Percentiles rank a stretch among this genome's conserved stretches.
phyloP scores from a whole-genome alignment of 1,140 invertebrate species.

The Globodera ellingtonae region DNA sequence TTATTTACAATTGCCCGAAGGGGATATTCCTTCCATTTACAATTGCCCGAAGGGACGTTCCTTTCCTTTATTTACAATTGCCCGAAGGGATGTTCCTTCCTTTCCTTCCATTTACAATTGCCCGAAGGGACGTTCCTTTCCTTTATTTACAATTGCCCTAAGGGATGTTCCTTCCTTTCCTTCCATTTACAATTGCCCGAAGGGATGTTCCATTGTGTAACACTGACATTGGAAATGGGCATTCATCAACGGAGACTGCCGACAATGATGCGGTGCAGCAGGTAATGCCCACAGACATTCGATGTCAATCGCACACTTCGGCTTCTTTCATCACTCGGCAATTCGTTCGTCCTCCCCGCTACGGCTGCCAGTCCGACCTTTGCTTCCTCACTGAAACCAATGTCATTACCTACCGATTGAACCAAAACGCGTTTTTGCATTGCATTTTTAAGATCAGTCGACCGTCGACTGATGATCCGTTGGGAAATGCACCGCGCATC shows the following conservation, averaged over 20 bases:
- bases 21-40: too few species aligned
- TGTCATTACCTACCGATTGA: conserved; percentile 4
- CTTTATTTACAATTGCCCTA: background rate
- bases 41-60: too few species aligned
- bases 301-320: conserved; percentile 23
- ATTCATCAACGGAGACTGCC: background rate
- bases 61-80: too few species aligned
- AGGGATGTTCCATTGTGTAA: conserved; percentile 18
- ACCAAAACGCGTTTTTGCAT: too few species aligned
- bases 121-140: too few species aligned
- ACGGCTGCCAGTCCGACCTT: conserved; percentile 31
- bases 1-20: background rate
- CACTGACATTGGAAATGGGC: background rate
- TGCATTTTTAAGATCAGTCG: background rate
- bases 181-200: background rate
- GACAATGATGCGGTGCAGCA: background rate
- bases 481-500: background rate
- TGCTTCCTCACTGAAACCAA: conserved; percentile 39
- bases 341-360: conserved; percentile 14
- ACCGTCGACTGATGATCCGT: background rate
- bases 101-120: too few species aligned
- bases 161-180: too few species aligned
- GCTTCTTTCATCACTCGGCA: conserved; percentile 23
- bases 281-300: conserved; percentile 3
- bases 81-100: too few species aligned